Evolutionary conservation across 2,888 invertebrate genomes (phyloP).

Genomic region (Drosophila rubida): DNA sequence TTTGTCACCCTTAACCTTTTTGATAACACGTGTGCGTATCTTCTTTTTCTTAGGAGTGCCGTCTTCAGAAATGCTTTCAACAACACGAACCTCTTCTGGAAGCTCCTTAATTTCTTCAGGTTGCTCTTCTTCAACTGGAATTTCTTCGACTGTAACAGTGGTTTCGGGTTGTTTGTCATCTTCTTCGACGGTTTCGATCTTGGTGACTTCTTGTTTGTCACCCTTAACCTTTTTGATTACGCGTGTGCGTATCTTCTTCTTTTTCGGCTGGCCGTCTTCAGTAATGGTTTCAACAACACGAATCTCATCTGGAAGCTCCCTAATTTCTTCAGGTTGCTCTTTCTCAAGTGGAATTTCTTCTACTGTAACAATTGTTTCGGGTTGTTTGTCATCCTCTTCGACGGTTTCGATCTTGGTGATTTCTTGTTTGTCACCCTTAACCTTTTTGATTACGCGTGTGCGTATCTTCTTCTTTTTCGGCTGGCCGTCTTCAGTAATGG

Average conservation of each 20-base stretch:
- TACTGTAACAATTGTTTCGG: constrained; percentile 43
- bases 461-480: constrained; percentile 41
- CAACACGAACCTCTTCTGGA: constrained; percentile 44
- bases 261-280: constrained; percentile 46
- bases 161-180: constrained; percentile 50
- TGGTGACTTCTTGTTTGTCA: constrained; percentile 51
- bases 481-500: constrained; percentile 28
- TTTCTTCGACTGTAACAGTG: constrained; percentile 43
- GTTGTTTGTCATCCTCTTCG: constrained; percentile 41
- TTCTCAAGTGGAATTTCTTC: constrained; percentile 40
- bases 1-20: constrained; percentile 46
- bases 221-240: constrained; percentile 53
- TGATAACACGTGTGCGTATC: constrained; percentile 49
- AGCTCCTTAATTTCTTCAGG: constrained; percentile 36
- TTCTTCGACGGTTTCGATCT: constrained; percentile 52
- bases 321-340: constrained; percentile 34
- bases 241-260: constrained; percentile 51
- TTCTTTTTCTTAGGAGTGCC: constrained; percentile 46
- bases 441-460: constrained; percentile 43
- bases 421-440: constrained; percentile 47
- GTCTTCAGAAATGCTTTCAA: constrained; percentile 43
- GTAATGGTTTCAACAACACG: constrained; percentile 38
- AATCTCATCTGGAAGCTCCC: constrained; percentile 46
- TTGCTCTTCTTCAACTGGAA: constrained; percentile 36
- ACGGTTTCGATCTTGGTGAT: constrained; percentile 44